Evolutionary conservation across 2,113 vertebrate genomes (phyloP), one percentile per base, ranked within the genome.

Genomic region (Chauna torquata): DNA sequence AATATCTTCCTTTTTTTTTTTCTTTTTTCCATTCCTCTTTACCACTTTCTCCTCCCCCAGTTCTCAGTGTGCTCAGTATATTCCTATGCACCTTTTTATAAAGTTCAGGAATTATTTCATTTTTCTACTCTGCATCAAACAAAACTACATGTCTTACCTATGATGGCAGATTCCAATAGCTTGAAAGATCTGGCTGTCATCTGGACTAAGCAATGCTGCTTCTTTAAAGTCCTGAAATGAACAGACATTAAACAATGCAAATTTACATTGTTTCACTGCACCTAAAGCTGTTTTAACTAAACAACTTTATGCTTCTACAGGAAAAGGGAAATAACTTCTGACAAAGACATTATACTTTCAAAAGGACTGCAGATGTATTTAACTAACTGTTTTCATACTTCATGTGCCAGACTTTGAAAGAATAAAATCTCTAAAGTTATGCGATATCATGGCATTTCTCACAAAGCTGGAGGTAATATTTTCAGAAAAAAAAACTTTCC

Each of bases 191-290:
- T 38, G 88, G 68, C 90, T 85, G 1, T 97, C 89, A 45, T 71
- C 96, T 76, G 98, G 96, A 76, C 81, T 97, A 66, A 92, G 91
- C 57, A 91, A 17, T 0, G 85, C 76, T 81, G 98, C 98, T 92
- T 94, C 93, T 95, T 97, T 98, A 91, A 98, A 98, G 88, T 99
- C 98, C 98, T 99, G 96, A 90, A 98, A 98, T 58, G 28, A 70
- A 76, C 12, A 87, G n/a, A 76, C 25, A 40, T 42, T 34, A 30
- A 44, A 62, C 55, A 61, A 57, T 32, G 49, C 7, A 81, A 74
- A 45, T 7, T 74, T 30, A 28, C 59, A 71, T 75, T 88, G 79
- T 86, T 94, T 93, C 49, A 77, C 27, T 69, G 72, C 22, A 82
- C 18, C 36, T 72, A 42, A 40, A 79, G 44, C n/a, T 44, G n/a